phyloP scores from a whole-genome alignment of 2,888 invertebrate species.

The Hecatera dysodea region DNA sequence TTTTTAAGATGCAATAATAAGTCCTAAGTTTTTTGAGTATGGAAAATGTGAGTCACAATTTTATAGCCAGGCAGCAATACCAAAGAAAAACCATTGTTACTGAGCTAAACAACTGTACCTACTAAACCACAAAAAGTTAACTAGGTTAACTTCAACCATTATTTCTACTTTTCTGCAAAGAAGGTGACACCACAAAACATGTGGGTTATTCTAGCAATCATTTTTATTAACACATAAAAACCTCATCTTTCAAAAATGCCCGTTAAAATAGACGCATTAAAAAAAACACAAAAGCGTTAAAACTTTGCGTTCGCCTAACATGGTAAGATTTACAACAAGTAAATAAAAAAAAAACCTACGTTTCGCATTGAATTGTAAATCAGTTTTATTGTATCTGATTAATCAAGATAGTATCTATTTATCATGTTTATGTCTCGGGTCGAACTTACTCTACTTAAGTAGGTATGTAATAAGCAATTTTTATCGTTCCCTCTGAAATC shows the following conservation, averaged over 20 bases:
- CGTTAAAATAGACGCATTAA: slow-evolving; percentile 23
- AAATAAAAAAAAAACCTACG: not conserved
- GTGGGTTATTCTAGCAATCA: slow-evolving; percentile 27
- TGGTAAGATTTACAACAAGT: slow-evolving; percentile 56
- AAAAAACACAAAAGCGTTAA: slow-evolving; percentile 42
- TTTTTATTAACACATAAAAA: slow-evolving; percentile 37
- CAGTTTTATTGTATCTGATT: slow-evolving; percentile 56
- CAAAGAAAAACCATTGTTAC: not conserved
- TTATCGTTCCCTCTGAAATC: not conserved
- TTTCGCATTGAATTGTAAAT: slow-evolving; percentile 62
- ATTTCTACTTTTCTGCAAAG: slow-evolving; percentile 6
- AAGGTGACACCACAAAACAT: slow-evolving; percentile 15
- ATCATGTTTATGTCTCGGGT: slow-evolving; percentile 23
- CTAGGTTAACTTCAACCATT: not conserved
- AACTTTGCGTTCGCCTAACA: slow-evolving; percentile 47
- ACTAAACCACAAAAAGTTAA: not conserved
- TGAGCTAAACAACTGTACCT: not conserved
- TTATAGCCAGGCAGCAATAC: not conserved
- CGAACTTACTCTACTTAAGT: slow-evolving; percentile 10
- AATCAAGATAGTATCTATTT: slow-evolving; percentile 23
- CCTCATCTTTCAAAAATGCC: slow-evolving; percentile 14
- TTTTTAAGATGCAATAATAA: slow-evolving; percentile 11
- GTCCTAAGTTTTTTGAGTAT: slow-evolving; percentile 8
- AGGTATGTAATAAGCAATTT: not conserved
- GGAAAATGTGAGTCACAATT: not conserved